Evolutionary conservation across 2,888 invertebrate genomes (phyloP).

Genomic region (Oligia fasciuncula): DNA sequence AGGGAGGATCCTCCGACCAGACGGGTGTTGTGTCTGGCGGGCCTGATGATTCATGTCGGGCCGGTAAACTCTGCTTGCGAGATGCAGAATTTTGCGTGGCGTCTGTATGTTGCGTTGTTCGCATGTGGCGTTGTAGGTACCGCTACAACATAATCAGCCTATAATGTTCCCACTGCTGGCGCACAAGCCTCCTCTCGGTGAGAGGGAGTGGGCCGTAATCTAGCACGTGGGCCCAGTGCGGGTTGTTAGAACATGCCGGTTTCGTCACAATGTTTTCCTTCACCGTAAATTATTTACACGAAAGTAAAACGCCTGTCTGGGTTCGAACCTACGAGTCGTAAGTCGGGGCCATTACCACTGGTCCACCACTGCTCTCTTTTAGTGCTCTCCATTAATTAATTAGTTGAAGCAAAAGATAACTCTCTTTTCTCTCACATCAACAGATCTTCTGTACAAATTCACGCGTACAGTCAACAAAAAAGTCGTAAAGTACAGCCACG

Average conservation of each 20-base stretch:
- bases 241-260: not conserved
- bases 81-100: too few relatives aligned
- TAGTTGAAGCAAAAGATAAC: too few relatives aligned
- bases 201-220: not conserved
- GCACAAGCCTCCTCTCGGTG: not conserved
- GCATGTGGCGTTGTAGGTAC: too few relatives aligned
- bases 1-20: too few relatives aligned
- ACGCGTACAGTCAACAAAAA: slow-evolving; percentile 61
- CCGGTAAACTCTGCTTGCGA: too few relatives aligned
- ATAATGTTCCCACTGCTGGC: not conserved
- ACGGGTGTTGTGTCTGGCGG: too few relatives aligned
- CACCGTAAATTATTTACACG: not conserved
- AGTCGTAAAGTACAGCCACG: slow-evolving; percentile 63
- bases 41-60: too few relatives aligned
- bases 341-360: not conserved
- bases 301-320: not conserved
- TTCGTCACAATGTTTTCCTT: not conserved
- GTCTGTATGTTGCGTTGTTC: too few relatives aligned
- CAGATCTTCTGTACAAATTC: slow-evolving; percentile 28
- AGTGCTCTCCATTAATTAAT: not conserved
- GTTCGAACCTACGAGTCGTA: not conserved
- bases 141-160: not conserved
- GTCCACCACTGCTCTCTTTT: not conserved
- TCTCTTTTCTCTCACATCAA: slow-evolving; percentile 1
- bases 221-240: not conserved